phyloP scores from a whole-genome alignment of 2,888 invertebrate species.

The Aporophyla lueneburgensis region DNA sequence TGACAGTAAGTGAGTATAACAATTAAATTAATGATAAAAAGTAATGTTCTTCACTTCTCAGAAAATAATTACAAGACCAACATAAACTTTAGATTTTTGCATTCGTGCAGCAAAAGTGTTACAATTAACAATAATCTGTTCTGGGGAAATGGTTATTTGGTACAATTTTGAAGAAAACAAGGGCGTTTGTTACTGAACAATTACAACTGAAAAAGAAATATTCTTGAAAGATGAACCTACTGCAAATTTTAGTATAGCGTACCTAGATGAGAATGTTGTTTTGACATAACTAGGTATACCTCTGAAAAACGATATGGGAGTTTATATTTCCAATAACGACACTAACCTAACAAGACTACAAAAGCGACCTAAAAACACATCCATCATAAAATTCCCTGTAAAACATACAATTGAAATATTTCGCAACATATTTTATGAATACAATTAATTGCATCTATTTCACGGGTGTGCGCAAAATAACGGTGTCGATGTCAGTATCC shows the following conservation, averaged over 20 bases:
- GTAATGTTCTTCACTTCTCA: background rate
- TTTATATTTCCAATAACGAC: background rate
- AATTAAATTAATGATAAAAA: background rate
- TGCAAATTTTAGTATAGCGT: background rate
- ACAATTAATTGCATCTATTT: slow-evolving; percentile 77
- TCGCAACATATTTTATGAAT: slow-evolving; percentile 60
- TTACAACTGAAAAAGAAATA: background rate
- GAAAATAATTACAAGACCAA: background rate
- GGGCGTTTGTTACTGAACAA: background rate
- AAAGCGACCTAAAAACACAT: slow-evolving; percentile 11
- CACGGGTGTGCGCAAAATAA: slow-evolving; percentile 82
- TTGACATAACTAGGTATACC: background rate
- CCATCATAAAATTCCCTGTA: slow-evolving; percentile 20
- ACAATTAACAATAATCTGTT: slow-evolving; percentile 9
- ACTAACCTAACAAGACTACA: slow-evolving; percentile 1
- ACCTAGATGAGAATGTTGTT: background rate
- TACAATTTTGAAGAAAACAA: background rate
- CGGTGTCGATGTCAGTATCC: slow-evolving; percentile 81
- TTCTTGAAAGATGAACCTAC: background rate
- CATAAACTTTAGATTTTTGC: no score
- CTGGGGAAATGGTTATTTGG: background rate
- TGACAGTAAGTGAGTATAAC: background rate
- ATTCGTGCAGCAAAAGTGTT: background rate
- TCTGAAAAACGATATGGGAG: background rate
- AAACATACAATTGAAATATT: slow-evolving; percentile 47